Evolutionary conservation across 1,140 invertebrate genomes (phyloP).

Genomic region (Monomorium pharaonis): DNA sequence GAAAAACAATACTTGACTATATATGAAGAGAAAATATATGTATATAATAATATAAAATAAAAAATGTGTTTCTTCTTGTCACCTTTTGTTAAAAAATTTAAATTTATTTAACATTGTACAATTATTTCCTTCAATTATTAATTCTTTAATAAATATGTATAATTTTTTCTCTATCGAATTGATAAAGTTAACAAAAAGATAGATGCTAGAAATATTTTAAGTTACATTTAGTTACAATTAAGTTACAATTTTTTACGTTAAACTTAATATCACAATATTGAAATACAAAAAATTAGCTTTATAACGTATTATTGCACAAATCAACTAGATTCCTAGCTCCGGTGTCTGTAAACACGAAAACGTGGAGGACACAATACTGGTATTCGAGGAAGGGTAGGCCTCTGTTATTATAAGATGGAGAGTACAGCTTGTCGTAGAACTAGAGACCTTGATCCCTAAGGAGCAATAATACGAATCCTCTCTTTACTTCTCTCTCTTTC

Average conservation of each 20-base stretch:
- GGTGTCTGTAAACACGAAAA: conserved; percentile 13
- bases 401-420: conserved; percentile 82
- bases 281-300: not conserved
- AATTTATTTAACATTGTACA: not conserved
- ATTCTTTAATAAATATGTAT: not conserved
- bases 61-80: not conserved
- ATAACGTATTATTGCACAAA: not conserved
- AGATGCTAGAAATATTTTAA: not conserved
- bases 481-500: conserved; percentile 70
- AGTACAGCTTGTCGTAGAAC: conserved; percentile 77
- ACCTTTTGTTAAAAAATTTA: not conserved
- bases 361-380: conserved; percentile 58
- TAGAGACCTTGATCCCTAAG: conserved; percentile 84
- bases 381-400: conserved; percentile 70
- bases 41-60: not conserved
- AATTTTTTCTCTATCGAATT: not conserved
- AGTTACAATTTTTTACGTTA: not conserved
- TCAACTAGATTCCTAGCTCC: conserved; percentile 35
- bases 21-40: too few relatives aligned
- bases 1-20: conserved; percentile 4
- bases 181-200: not conserved
- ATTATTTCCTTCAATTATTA: not conserved
- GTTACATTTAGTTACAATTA: too few relatives aligned
- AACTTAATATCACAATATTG: not conserved
- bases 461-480: conserved; percentile 85